Evolutionary conservation across 2,797 vertebrate species (phyloP).

Genomic region (Pipistrellus pygmaeus): DNA sequence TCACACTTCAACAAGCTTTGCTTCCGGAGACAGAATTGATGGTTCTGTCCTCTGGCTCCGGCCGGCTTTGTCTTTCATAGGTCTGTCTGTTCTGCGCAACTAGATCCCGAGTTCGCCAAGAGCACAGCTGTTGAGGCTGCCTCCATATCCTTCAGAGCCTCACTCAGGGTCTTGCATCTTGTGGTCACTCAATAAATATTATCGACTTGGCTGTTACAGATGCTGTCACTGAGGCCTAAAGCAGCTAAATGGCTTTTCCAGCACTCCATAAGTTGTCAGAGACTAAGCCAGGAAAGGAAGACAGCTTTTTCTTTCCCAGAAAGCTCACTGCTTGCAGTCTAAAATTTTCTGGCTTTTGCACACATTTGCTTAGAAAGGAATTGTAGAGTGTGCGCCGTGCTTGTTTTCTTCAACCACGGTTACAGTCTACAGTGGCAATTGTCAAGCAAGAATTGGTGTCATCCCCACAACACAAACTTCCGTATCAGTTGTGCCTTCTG

Average conservation of each 20-base stretch:
- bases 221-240: conserved; percentile 3
- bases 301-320: neutral
- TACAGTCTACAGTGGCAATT: neutral
- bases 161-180: neutral
- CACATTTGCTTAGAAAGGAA: neutral
- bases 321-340: neutral
- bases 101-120: neutral
- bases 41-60: neutral
- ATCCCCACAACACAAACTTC: neutral
- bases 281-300: neutral
- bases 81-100: neutral
- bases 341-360: neutral
- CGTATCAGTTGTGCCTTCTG: neutral
- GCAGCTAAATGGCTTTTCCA: conserved; percentile 30
- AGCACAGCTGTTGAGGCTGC: neutral
- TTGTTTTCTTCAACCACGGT: neutral
- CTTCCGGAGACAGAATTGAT: neutral
- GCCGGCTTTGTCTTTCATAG: neutral
- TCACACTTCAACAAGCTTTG: neutral
- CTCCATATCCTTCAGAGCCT: neutral
- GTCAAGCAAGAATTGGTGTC: neutral
- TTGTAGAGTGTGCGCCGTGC: neutral
- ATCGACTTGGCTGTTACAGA: conserved; percentile 50
- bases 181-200: conserved; percentile 40
- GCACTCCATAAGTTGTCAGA: neutral